Percentiles rank a stretch among this genome's conserved stretches.
phyloP scores from a whole-genome alignment of 2,888 invertebrate species.

The Ctenicera cuprea region DNA sequence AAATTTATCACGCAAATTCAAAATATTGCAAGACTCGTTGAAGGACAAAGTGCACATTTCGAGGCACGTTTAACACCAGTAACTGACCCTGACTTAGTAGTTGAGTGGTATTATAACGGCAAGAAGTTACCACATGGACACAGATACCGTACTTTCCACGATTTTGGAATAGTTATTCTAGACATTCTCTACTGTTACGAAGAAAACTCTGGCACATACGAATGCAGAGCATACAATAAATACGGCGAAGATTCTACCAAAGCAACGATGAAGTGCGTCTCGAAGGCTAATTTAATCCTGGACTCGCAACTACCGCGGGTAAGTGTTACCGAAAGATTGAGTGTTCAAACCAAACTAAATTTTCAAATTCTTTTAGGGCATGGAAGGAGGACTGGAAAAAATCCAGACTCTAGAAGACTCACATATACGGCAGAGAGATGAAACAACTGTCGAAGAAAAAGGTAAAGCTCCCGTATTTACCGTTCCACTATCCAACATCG shows the following conservation, averaged over 20 bases:
- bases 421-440: constrained; percentile 85
- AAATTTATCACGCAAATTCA: constrained; percentile 92
- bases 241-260: constrained; percentile 91
- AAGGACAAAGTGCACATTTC: constrained; percentile 96
- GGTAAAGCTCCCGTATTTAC: constrained; percentile 94
- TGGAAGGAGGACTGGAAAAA: constrained; percentile 96
- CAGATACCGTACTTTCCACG: constrained; percentile 97
- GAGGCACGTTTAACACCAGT: constrained; percentile 95
- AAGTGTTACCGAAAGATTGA: constrained; percentile 64
- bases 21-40: constrained; percentile 89
- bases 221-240: constrained; percentile 94
- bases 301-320: constrained; percentile 94
- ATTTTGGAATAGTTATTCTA: constrained; percentile 96
- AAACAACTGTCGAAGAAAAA: constrained; percentile 82
- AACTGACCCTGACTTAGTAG: constrained; percentile 94
- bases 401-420: constrained; percentile 95
- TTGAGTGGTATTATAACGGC: constrained; percentile 97
- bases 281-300: constrained; percentile 91
- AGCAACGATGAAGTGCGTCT: constrained; percentile 89
- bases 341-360: background rate
- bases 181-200: constrained; percentile 97
- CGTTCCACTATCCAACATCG: constrained; percentile 90
- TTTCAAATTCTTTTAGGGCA: constrained; percentile 77
- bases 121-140: constrained; percentile 95
- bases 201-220: constrained; percentile 95